Evolutionary conservation across 2,888 invertebrate species (phyloP), one percentile per base, ranked within the genome.

Genomic region (Lepas anatifera): DNA sequence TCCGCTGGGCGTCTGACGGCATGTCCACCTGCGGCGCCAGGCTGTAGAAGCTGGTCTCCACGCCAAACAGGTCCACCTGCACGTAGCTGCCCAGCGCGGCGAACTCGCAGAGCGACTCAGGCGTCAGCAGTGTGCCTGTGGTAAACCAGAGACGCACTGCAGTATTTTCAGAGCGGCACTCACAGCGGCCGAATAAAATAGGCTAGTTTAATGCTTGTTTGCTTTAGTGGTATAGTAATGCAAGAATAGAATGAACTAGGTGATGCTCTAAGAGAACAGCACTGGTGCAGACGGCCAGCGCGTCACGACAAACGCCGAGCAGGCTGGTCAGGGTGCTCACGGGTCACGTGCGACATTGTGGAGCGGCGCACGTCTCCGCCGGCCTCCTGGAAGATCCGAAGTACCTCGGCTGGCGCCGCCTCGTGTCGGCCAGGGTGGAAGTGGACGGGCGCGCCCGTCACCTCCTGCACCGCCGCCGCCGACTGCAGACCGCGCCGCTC

Each of bases 321-420:
- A n/a, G n/a, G n/a, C n/a, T n/a, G n/a, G n/a, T n/a, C n/a, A n/a
- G n/a, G n/a, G n/a, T 48, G 80, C 86, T 83, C 78, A 90, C 92
- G 84, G 77, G 92, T 92, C 70, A 92, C 81, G 81, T 92, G 92
- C 4, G 90, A 90, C 89, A 92, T 90, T 66, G 91, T 86, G 4
- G 87, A 87, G 77, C 87, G 88, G 43, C 84, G 80, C 0, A 84
- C 82, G 10, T 83, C 81, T 0, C 91, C 92, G 0, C 92, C 92
- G 3, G 91, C 90, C 78, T 92, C 92, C 73, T 86, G 80, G 76
- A 89, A 90, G 16, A 89, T 78, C 3, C 90, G 82, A 74, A 90
- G 81, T 72, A 91, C 89, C 80, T 92, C 91, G 76, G 84, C 85
- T 0, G 92, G 91, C 0, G 91, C 88, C n/a, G 83, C 80, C 0